Evolutionary conservation across 2,797 vertebrate genomes (phyloP), one percentile per base, ranked within the genome.

Genomic region (Knipowitschia caucasica): DNA sequence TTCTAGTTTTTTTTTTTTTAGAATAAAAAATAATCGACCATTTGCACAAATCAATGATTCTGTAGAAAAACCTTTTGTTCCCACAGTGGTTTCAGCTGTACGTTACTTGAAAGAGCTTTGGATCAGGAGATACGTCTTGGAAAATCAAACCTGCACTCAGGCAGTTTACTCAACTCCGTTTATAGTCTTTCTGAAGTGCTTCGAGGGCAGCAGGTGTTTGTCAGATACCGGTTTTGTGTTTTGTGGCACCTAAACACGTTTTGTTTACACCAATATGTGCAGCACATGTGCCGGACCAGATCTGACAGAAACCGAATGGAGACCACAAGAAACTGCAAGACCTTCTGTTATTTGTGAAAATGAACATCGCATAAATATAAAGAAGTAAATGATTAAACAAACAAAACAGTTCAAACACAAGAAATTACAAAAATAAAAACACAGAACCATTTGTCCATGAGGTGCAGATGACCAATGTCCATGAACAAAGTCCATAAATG

Each of bases 201-300:
- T 33, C 29, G 65, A 69, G 77, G 72, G 80, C 73, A 77, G 83
- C 85, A 73, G 82, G 82, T 86, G 64, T 67, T 53, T 56, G 50
- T 74, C 81, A 83, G 75, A 89, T 91, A 88, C 90, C 89, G 91
- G 86, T 88, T 92, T 89, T 87, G 84, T 57, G 71, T 70, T 83
- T 74, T 75, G 83, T 81, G 88, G 24, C 24, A 17, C 17, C 40
- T 43, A 43, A 43, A 43, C 12, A n/a, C 12, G 21, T 24, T 40
- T 21, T 43, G 1, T 43, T 43, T 14, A 14, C n/a, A 43, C 40
- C 18, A 39, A 21, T 34, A n/a, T 39, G 18, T 39, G 36, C 8
- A 15, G 21, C 21, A 25, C 40, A 43, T n/a, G 23, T 43, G 21
- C 20, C 23, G 31, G 31, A 9, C 10, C 18, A 11, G 9, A 10